A percentile compares a stretch with the other conserved stretches of the same genome.
Conservation (phyloP, 2,888 invertebrate genomes). For the Odontocolon sp. region DNA sequence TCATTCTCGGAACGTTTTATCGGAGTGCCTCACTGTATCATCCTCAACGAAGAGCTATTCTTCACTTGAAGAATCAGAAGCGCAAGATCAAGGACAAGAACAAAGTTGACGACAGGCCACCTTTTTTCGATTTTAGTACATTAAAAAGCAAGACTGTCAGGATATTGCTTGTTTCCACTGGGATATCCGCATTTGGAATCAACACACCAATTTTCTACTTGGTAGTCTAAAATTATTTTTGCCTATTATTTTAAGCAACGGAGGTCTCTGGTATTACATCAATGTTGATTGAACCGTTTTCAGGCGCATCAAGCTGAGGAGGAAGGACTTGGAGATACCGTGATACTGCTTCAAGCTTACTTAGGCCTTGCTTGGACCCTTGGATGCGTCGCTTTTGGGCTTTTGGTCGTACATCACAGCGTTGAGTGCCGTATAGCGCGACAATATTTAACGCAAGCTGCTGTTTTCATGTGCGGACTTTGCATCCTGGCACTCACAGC, state of each 20-base stretch:
- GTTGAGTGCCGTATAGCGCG: constrained; percentile 92
- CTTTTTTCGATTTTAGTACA: constrained; percentile 93
- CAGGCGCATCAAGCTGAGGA: constrained; percentile 89
- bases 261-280: too few species aligned
- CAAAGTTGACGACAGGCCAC: constrained; percentile 89
- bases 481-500: constrained; percentile 90
- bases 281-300: constrained; percentile 20
- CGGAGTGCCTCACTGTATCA: constrained; percentile 94
- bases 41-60: constrained; percentile 92
- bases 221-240: constrained; percentile 79
- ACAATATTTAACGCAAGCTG: constrained; percentile 92
- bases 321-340: constrained; percentile 86
- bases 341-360: constrained; percentile 87
- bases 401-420: constrained; percentile 91
- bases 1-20: constrained; percentile 93
- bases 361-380: constrained; percentile 92
- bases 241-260: too few species aligned
- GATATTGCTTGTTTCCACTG: constrained; percentile 90
- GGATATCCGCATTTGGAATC: constrained; percentile 91
- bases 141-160: constrained; percentile 92
- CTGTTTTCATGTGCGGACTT: constrained; percentile 89
- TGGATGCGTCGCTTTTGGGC: constrained; percentile 91
- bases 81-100: constrained; percentile 91
- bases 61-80: constrained; percentile 94
- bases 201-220: constrained; percentile 93